Base-by-base conservation (phyloP, 2,113 vertebrate species). In the Rhea pennata region DNA sequence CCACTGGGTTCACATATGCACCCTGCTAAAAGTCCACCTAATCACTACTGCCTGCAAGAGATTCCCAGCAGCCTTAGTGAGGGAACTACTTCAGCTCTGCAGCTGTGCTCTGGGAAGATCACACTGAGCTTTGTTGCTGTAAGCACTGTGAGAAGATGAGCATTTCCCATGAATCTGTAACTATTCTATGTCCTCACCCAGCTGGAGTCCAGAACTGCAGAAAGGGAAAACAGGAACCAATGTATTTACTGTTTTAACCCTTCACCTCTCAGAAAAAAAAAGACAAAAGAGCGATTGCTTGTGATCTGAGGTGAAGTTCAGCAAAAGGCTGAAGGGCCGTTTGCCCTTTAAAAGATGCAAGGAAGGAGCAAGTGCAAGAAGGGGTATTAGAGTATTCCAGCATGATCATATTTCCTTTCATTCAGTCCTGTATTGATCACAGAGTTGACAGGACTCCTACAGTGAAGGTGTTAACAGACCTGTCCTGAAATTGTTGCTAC, bases 231-330 rank as follows among this genome's bases (percentile, higher is more conserved):
- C 88, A 96, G 89, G 95, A 96, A 95, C 91, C 54, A 83, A 93
- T 67, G 50, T 88, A 85, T 59, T 91, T 96, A 92, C 96, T 96
- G 84, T 94, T 95, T 97, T 96, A 97, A 97, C 91, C 91, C 94
- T 56, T 95, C 87, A 90, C 87, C 92, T 93, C 36, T 59, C 50
- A 5, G 0, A 40, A 13, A 75, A 81, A 84, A 53, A 66, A 46
- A 3, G 36, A 53, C 16, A 79, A 39, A 67, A 87, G 29, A 70
- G 5, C 58, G 53, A 75, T 40, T 85, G 64, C 7, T 12, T 96
- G 77, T 77, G 67, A n/a, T 86, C 67, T 93, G 84, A 93, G 59
- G 77, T 83, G 44, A 94, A 92, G 82, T 83, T 42, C 79, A 31
- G 71, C 42, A 81, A 92, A 80, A 92, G 42, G 39, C 64, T 77